Percentiles rank a stretch among this genome's conserved stretches.
phyloP scores from a whole-genome alignment of 2,797 vertebrate species.

The Chaetodon trifasciatus region DNA sequence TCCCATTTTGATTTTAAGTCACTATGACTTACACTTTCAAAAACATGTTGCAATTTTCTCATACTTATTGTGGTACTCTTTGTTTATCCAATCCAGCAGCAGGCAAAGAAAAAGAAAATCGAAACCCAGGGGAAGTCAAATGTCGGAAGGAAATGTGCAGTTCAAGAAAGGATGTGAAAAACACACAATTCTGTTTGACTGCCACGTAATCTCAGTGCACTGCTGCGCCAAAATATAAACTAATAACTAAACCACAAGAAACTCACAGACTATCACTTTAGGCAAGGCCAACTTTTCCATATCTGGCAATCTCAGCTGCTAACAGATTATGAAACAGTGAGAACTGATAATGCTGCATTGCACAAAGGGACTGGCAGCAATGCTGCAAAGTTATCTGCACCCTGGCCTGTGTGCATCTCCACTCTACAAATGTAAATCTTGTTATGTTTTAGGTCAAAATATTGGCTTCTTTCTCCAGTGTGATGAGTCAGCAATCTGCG shows the following conservation, averaged over 20 bases:
- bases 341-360: constrained; percentile 41
- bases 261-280: constrained; percentile 60
- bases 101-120: constrained; percentile 8
- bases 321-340: constrained; percentile 58
- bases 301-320: constrained; percentile 55
- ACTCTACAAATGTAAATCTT: constrained; percentile 62
- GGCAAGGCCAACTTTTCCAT: constrained; percentile 48
- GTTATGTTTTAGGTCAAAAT: constrained; percentile 80
- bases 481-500: constrained; percentile 81
- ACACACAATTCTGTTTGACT: constrained; percentile 44
- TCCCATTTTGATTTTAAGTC: constrained; percentile 10
- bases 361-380: constrained; percentile 32
- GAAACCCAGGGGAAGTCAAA: constrained; percentile 44
- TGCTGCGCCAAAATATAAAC: constrained; percentile 59
- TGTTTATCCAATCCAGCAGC: constrained; percentile 8
- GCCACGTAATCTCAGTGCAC: constrained; percentile 51
- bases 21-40: background rate
- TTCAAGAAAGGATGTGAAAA: constrained; percentile 48
- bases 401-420: constrained; percentile 41
- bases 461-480: constrained; percentile 73
- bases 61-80: constrained; percentile 18
- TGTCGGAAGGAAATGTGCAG: constrained; percentile 57
- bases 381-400: constrained; percentile 40
- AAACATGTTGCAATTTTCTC: constrained; percentile 29
- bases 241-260: constrained; percentile 57